These are phyloP conservation scores for Parascotia fuliginaria DNA, from an alignment of 2,888 invertebrate genomes.

Conservation along the genomic window DNA sequence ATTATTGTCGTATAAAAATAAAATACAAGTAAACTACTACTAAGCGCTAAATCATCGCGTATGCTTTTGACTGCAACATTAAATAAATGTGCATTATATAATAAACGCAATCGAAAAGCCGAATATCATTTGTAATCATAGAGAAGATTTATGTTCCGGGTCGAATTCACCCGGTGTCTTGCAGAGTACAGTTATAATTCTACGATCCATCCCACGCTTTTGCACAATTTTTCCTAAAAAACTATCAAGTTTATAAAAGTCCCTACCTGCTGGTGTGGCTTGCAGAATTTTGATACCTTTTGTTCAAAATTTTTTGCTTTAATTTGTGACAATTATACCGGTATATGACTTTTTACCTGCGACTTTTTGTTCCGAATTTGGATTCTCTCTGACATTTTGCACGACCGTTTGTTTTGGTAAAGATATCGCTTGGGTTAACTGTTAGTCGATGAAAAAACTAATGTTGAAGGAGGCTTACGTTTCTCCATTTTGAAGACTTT, in stretches of 20 bases:
- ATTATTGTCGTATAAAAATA: background rate
- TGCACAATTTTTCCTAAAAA: constrained; percentile 76
- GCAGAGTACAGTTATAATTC: constrained; percentile 73
- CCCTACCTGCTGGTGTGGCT: constrained; percentile 86
- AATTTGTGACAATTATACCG: constrained; percentile 86
- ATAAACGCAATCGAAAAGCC: constrained; percentile 24
- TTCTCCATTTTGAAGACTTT: constrained; percentile 31
- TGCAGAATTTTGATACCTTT: constrained; percentile 85
- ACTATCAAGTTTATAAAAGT: constrained; percentile 65
- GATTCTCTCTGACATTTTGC: constrained; percentile 77
- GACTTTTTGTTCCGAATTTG: constrained; percentile 61
- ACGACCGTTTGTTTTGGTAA: constrained; percentile 76
- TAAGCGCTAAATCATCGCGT: background rate
- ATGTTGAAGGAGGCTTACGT: constrained; percentile 42
- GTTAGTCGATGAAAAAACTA: constrained; percentile 57
- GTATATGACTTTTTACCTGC: constrained; percentile 86
- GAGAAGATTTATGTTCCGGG: constrained; percentile 60
- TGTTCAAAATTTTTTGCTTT: constrained; percentile 81
- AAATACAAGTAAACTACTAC: background rate
- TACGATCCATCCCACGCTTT: constrained; percentile 80
- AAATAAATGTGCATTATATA: constrained; percentile 15
- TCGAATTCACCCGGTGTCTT: constrained; percentile 57
- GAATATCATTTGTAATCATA: constrained; percentile 45
- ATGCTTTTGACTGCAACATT: constrained; percentile 1
- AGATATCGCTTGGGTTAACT: constrained; percentile 64